Evolutionary conservation across 2,797 vertebrate species (phyloP).

Genomic region (Nyctibius grandis): DNA sequence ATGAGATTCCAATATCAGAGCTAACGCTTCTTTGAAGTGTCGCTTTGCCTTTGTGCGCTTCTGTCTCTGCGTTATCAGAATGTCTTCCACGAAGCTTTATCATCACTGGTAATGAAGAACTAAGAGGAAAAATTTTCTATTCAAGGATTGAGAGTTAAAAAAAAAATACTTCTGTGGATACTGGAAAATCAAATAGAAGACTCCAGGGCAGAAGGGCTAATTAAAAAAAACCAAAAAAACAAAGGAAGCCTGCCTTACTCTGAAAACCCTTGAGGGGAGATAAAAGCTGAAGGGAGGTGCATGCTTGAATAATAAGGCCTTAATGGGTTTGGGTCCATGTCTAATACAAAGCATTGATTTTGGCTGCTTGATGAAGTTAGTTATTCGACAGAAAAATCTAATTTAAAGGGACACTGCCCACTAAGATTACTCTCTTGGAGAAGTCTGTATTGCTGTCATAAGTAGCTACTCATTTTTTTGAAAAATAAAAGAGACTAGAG

Average conservation of each 20-base stretch:
- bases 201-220: constrained; percentile 37
- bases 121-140: not conserved
- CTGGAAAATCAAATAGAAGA: constrained; percentile 47
- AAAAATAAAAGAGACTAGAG: not conserved
- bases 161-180: not conserved
- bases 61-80: not conserved
- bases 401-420: not conserved
- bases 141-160: not conserved
- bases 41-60: not conserved
- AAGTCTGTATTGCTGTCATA: not conserved
- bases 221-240: not conserved
- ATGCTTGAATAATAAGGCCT: constrained; percentile 37
- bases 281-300: constrained; percentile 41
- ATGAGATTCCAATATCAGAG: not conserved
- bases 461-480: not conserved
- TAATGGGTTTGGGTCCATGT: constrained; percentile 17
- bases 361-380: constrained; percentile 32
- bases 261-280: constrained; percentile 45
- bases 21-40: constrained; percentile 9
- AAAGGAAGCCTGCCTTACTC: not conserved
- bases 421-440: not conserved
- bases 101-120: constrained; percentile 2
- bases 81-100: not conserved
- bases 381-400: not conserved
- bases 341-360: constrained; percentile 48